These are phyloP conservation scores for Sternotherus odoratus DNA, from an alignment of 2,797 vertebrate species.

Conservation along the genomic window DNA sequence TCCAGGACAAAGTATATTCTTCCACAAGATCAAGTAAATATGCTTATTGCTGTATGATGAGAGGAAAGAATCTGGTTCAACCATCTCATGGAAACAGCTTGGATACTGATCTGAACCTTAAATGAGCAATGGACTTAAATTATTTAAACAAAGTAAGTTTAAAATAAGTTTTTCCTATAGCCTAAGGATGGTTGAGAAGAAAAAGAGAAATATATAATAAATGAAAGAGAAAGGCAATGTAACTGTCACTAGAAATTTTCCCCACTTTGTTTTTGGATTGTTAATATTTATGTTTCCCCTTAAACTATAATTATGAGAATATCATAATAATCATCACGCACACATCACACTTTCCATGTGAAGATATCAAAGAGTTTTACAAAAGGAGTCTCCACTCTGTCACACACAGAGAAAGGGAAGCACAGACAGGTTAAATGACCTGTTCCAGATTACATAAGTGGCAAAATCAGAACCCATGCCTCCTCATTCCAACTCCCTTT, in stretches of 20 bases:
- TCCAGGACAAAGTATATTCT: neutral
- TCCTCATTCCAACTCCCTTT: neutral
- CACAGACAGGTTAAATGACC: neutral
- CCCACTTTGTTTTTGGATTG: neutral
- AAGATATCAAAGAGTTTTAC: rapidly evolving
- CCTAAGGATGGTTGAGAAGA: neutral
- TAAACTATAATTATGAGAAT: neutral
- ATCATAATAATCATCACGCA: neutral
- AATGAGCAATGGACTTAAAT: neutral
- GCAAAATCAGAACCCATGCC: neutral
- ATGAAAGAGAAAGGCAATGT: neutral
- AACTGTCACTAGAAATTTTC: neutral
- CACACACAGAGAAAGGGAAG: neutral
- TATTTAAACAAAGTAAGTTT: neutral
- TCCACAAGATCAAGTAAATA: neutral
- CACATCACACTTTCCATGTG: neutral
- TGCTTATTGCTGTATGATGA: neutral
- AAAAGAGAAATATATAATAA: neutral
- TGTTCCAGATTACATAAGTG: neutral
- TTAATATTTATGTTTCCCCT: neutral
- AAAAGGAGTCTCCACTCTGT: neutral
- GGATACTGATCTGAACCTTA: neutral
- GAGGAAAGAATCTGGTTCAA: neutral
- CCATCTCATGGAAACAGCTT: neutral
- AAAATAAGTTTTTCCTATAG: neutral